Conservation (phyloP, 2,888 invertebrate genomes). For the Xylophagus ater region DNA sequence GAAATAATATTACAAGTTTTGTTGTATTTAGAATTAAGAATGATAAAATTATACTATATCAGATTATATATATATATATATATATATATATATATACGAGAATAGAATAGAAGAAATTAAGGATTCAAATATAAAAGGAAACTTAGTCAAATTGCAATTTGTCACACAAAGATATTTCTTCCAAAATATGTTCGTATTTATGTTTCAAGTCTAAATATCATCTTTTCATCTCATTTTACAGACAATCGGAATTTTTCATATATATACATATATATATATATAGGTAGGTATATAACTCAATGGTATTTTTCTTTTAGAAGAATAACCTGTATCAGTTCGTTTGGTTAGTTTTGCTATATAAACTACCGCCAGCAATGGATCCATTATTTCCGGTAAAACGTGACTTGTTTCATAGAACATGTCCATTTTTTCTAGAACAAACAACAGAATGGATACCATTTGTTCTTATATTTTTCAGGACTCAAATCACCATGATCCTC, state of each 20-base stretch:
- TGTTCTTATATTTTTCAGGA: neutral
- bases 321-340: slow-evolving; percentile 8
- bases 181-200: too few relatives aligned
- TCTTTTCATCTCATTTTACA: too few relatives aligned
- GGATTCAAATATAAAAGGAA: slow-evolving; percentile 9
- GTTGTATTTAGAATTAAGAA: too few relatives aligned
- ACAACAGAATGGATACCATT: neutral
- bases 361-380: slow-evolving; percentile 8
- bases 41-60: too few relatives aligned
- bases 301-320: too few relatives aligned
- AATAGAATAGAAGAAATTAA: slow-evolving; percentile 6
- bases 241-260: too few relatives aligned
- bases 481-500: neutral
- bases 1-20: too few relatives aligned
- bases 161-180: slow-evolving; percentile 8
- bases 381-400: slow-evolving; percentile 10
- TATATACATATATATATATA: too few relatives aligned
- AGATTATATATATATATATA: too few relatives aligned
- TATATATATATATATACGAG: neutral
- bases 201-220: too few relatives aligned
- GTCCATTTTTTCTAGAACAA: neutral
- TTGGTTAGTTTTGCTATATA: slow-evolving; percentile 8
- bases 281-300: too few relatives aligned
- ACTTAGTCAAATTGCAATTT: slow-evolving; percentile 9
- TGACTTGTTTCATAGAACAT: slow-evolving; percentile 5